Evolutionary conservation across 2,797 vertebrate species (phyloP), one percentile per base, ranked within the genome.

Genomic region (Rhinogobio ventralis): DNA sequence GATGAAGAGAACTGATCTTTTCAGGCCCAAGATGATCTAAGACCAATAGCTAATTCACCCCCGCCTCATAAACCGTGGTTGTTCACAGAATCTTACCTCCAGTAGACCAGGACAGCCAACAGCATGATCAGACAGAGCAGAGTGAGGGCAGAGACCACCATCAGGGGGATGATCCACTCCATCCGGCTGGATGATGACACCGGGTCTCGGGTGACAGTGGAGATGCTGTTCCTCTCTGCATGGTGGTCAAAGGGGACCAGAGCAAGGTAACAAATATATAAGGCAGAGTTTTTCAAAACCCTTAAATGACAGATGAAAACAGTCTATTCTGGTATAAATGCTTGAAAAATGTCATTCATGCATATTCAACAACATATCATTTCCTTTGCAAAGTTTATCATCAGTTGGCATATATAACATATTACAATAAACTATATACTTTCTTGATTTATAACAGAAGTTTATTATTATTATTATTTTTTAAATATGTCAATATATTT

Each of bases 121-220:
- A 99, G 97, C 90, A 99, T 96, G 86, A 99, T 94, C 93, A 99
- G 96, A 94, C 98, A 99, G 93, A 99, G 94, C 64, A 99, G 97
- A 57, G 97, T 99, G 93, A 99, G 96, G 81, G 97, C 97, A 53
- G 98, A 99, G 60, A 99, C 97, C 92, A 99, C 97, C 89, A 98
- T 96, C 92, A 99, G 92, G 2, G 98, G 98, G 89, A 99, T 97
- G 78, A 99, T 97, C 98, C 98, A 99, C 91, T 99, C 97, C 97
- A 98, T 97, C 93, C 96, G 94, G 89, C 95, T 95, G 33, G 96
- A 95, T 57, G 95, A 93, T 6, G 95, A 94, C 66, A 91, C 87
- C 10, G 92, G 90, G 79, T 94, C 95, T 0, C 95, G 95, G 39
- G 96, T 95, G 93, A 96, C 94, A 68, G 96, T 96, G 84, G 96